Conservation (phyloP, 2,113 vertebrate species). For the Cisticola juncidis region DNA sequence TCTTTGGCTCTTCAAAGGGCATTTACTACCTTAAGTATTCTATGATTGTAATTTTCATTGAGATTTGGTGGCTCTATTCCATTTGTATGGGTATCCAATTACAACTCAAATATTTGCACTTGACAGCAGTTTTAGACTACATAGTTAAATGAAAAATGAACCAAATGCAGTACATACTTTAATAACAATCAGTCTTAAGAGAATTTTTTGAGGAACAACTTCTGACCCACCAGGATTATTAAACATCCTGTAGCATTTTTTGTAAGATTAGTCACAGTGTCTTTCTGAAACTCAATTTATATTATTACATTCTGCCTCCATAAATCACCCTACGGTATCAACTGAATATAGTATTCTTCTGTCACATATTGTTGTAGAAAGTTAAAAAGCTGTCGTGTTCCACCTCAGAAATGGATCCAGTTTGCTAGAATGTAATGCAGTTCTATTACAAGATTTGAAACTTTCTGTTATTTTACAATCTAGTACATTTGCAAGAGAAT, state of each 20-base stretch:
- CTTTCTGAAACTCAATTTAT: constrained; percentile 70
- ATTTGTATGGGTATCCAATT: constrained; percentile 45
- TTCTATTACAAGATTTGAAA: constrained; percentile 6
- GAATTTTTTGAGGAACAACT: constrained; percentile 61
- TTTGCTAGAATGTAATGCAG: background rate
- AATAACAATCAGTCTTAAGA: constrained; percentile 61
- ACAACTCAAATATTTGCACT: constrained; percentile 59
- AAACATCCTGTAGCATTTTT: constrained; percentile 67
- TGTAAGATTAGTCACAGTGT: constrained; percentile 67
- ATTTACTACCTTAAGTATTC: constrained; percentile 29
- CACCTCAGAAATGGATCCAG: constrained; percentile 55
- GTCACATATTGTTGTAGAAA: constrained; percentile 51
- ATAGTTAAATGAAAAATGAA: constrained; percentile 61
- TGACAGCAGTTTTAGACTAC: constrained; percentile 56
- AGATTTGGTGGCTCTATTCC: constrained; percentile 23
- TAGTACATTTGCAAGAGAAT: background rate
- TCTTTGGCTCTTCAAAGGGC: constrained; percentile 11
- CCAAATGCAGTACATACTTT: constrained; percentile 41
- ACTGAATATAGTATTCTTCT: constrained; percentile 51
- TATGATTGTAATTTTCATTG: constrained; percentile 26
- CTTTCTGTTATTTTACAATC: background rate
- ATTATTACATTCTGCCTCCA: constrained; percentile 65
- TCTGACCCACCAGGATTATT: constrained; percentile 65
- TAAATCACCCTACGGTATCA: constrained; percentile 55
- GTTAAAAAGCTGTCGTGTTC: constrained; percentile 59